Evolutionary conservation across 2,113 vertebrate genomes (phyloP), one percentile per base, ranked within the genome.

Genomic region (Anseranas semipalmata): DNA sequence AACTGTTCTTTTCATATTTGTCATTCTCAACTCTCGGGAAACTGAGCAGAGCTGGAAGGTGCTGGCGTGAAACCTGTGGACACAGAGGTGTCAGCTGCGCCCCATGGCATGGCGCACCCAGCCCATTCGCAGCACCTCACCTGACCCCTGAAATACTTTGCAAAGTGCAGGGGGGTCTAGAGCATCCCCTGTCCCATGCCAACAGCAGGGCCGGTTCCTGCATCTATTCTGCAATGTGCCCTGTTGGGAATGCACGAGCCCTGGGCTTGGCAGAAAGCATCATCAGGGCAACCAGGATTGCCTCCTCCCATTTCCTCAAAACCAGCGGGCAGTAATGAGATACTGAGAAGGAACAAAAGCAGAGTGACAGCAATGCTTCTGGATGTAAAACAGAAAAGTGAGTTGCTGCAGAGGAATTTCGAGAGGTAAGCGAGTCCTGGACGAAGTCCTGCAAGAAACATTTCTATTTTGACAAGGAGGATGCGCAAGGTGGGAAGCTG

Each of bases 391-490:
- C 73, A 76, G 70, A 39, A 70, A 60, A 96, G 5, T 1, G 0
- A 94, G 58, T 6, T 2, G 30, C 87, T 53, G 85, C 81, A 58
- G 66, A 96, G 58, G 81, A 41, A 91, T 92, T 94, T 90, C 58
- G 35, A 81, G 37, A 86, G 67, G 45, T 68, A 72, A 82, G 78
- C 21, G n/a, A 85, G 70, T 30, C 43, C 68, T 72, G 66, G 65
- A 16, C 35, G 73, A 85, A 25, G 70, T 75, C 48, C 89, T 72
- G 80, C 56, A 39, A 75, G 58, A 35, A 89, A 65, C 3, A 0
- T 7, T 73, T 41, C 48, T 85, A 62, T 82, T 94, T 91, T 76
- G 91, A 82, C 67, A 80, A 48, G 93, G 65, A 81, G 56, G 86
- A 87, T 15, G 89, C 3, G 35, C 80, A 50, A 81, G 93, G 91